Conservation (phyloP, 2,797 vertebrate genomes). For the Cirrhinus molitorella region DNA sequence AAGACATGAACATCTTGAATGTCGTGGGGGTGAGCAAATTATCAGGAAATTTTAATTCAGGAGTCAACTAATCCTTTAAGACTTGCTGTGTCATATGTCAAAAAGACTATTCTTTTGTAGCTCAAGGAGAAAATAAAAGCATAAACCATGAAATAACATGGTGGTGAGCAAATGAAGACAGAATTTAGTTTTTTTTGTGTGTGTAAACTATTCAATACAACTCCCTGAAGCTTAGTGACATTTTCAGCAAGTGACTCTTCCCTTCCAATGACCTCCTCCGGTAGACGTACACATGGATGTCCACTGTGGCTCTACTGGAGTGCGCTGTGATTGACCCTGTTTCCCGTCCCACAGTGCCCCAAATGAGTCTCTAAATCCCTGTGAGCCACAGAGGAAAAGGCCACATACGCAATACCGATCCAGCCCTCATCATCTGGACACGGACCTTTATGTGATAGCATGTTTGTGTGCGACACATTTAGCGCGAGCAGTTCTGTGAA, state of each 20-base stretch:
- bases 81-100: background rate
- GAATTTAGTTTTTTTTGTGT: background rate
- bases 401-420: background rate
- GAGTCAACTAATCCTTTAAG: too few species aligned
- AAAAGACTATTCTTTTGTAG: background rate
- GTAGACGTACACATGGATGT: constrained; percentile 10
- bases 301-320: constrained; percentile 24
- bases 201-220: background rate
- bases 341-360: background rate
- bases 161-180: background rate
- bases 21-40: background rate
- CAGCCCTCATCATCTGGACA: constrained; percentile 11
- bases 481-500: background rate
- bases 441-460: background rate
- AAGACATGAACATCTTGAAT: too few species aligned
- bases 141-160: background rate
- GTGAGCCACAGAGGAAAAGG: constrained; percentile 25
- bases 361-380: constrained; percentile 9
- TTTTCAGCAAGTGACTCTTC: background rate
- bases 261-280: constrained; percentile 23
- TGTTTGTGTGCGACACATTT: background rate
- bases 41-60: too few species aligned
- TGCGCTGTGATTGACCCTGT: constrained; percentile 28
- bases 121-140: background rate
- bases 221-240: constrained; percentile 32